Conservation (phyloP, 2,113 vertebrate genomes). For the Indicator indicator region DNA sequence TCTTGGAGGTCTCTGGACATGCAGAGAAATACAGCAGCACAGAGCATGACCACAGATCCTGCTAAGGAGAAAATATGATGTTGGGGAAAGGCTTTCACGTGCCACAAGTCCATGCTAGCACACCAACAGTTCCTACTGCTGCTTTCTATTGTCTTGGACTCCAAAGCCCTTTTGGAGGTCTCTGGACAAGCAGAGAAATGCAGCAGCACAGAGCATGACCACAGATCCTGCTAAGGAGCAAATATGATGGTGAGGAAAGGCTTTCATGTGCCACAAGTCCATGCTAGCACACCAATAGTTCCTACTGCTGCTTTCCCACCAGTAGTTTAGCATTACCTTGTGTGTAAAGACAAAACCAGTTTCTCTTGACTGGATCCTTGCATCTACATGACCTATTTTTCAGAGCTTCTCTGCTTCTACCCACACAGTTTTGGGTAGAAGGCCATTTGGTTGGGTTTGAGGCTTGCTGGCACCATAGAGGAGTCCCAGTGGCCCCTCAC, state of each 20-base stretch:
- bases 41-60: background rate
- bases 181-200: background rate
- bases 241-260: background rate
- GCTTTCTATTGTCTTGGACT: background rate
- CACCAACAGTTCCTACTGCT: background rate
- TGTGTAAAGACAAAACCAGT: background rate
- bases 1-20: background rate
- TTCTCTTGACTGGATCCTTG: background rate
- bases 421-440: background rate
- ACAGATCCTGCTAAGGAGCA: background rate
- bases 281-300: background rate
- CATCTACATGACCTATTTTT: background rate
- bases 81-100: background rate
- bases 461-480: background rate
- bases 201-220: background rate
- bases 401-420: background rate
- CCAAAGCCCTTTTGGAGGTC: background rate
- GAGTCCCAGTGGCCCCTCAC: background rate
- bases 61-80: background rate
- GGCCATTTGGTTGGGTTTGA: background rate
- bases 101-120: background rate
- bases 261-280: background rate
- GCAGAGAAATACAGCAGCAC: background rate
- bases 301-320: background rate
- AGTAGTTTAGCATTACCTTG: background rate